These are phyloP conservation scores for Hemiprocne comata DNA, from an alignment of 2,113 vertebrate species.

Conservation along the genomic window DNA sequence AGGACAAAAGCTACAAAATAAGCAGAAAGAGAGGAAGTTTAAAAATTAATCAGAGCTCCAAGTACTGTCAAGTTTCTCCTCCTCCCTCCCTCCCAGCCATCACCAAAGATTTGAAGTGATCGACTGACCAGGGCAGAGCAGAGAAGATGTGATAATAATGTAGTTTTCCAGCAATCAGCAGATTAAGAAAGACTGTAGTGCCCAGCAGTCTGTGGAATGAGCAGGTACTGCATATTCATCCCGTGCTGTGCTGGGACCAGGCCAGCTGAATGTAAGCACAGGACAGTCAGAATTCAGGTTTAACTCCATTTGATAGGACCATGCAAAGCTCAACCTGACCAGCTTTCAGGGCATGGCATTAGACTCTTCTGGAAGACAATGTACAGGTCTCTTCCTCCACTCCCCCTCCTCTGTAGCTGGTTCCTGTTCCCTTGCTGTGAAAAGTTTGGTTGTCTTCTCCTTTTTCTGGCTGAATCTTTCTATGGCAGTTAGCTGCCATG, in stretches of 20 bases:
- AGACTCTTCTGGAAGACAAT: not conserved
- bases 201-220: not conserved
- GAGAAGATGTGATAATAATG: not conserved
- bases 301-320: not conserved
- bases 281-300: not conserved
- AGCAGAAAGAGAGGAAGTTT: conserved; percentile 57
- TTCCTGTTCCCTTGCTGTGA: conserved; percentile 32
- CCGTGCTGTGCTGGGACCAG: not conserved
- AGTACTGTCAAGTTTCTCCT: conserved; percentile 16
- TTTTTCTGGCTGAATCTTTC: conserved; percentile 60
- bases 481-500: conserved; percentile 64
- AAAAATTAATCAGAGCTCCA: conserved; percentile 59
- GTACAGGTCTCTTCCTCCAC: conserved; percentile 18
- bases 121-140: not conserved
- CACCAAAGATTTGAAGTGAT: conserved; percentile 18
- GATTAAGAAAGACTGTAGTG: not conserved
- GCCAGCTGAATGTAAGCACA: not conserved
- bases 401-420: not conserved
- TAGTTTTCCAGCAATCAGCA: not conserved
- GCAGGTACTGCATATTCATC: not conserved
- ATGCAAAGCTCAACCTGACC: not conserved
- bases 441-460: conserved; percentile 67
- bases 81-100: not conserved
- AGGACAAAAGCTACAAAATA: conserved; percentile 29
- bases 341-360: not conserved